Evolutionary conservation across 2,113 vertebrate species (phyloP).

Genomic region (Serinus canaria): DNA sequence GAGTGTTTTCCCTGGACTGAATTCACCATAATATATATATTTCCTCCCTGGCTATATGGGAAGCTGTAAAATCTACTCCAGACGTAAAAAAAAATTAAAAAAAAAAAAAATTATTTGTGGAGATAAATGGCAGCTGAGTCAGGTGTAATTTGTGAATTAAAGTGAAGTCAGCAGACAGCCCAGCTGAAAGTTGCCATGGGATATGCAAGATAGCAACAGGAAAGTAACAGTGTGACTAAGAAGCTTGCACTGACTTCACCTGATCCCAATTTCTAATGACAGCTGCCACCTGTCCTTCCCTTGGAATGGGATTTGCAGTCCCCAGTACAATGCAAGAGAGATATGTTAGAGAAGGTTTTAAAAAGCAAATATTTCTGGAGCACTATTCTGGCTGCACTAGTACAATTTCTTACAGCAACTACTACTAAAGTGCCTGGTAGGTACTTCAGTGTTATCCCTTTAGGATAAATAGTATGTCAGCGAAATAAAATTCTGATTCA

Average conservation of each 20-base stretch:
- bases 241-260: neutral
- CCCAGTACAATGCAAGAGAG: neutral
- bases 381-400: neutral
- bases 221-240: neutral
- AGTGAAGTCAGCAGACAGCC: neutral
- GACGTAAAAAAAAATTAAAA: neutral
- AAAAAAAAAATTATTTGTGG: neutral
- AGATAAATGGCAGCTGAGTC: neutral
- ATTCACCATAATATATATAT: neutral
- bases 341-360: neutral
- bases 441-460: neutral
- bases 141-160: neutral
- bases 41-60: fast-evolving
- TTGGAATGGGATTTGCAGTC: neutral
- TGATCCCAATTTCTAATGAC: neutral
- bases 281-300: neutral
- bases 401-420: neutral
- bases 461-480: neutral
- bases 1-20: neutral
- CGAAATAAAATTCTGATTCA: neutral
- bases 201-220: neutral
- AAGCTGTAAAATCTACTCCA: neutral
- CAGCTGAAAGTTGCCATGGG: neutral
- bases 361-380: neutral
- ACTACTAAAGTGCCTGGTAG: neutral